Evolutionary conservation across 2,797 vertebrate genomes (phyloP).

Genomic region (Thalassophryne amazonica): DNA sequence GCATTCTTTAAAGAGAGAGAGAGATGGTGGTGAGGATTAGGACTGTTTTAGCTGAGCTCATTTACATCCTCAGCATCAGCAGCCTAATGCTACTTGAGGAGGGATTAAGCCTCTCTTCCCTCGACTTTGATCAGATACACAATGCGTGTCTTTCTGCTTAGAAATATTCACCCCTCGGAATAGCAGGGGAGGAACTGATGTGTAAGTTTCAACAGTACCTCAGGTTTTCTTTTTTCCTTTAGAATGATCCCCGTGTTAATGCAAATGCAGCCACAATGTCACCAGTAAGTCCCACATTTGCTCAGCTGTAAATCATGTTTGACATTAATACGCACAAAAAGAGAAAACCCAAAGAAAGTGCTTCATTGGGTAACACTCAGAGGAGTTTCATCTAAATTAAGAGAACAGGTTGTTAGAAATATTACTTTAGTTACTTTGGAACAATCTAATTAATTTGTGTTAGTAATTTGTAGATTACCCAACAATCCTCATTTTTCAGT

Average conservation of each 20-base stretch:
- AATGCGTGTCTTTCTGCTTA: conserved; percentile 71
- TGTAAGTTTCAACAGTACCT: conserved; percentile 57
- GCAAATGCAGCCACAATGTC: conserved; percentile 32
- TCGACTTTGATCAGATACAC: conserved; percentile 76
- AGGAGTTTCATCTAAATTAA: too few relatives aligned
- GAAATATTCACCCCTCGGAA: conserved; percentile 64
- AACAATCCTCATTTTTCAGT: too few relatives aligned
- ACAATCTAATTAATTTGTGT: too few relatives aligned
- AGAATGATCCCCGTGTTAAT: conserved; percentile 56
- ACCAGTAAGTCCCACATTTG: conserved; percentile 41
- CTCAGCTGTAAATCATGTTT: conserved; percentile 39
- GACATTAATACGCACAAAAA: too few relatives aligned
- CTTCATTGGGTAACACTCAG: too few relatives aligned
- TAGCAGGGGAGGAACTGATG: conserved; percentile 45
- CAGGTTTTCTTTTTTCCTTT: conserved; percentile 59
- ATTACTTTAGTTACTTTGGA: too few relatives aligned
- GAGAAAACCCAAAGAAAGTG: too few relatives aligned
- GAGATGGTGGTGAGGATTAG: conserved; percentile 69
- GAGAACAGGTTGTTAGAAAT: too few relatives aligned
- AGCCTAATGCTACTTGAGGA: conserved; percentile 74
- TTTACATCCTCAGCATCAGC: conserved; percentile 73
- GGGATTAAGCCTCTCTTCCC: conserved; percentile 67
- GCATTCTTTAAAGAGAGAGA: conserved; percentile 18
- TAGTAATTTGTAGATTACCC: too few relatives aligned
- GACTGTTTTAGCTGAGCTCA: conserved; percentile 68